Evolutionary conservation across 2,888 invertebrate genomes (phyloP), one percentile per base, ranked within the genome.

Genomic region (Athetis lepigone): DNA sequence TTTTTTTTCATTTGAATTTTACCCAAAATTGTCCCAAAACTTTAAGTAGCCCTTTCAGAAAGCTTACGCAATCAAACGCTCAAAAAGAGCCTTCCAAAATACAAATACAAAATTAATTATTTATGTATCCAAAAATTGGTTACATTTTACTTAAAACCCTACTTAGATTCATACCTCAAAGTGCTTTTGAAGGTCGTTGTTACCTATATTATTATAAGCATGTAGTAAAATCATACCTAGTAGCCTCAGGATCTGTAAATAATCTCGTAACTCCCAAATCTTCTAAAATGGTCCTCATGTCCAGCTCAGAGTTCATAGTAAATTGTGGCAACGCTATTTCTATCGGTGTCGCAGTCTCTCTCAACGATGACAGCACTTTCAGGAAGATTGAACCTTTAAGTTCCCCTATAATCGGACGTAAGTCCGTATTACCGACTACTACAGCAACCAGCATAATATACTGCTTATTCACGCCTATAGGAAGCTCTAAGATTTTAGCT

Each of bases 401-500:
- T 0, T 43, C 7, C 2, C 9, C 25, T 0, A 70, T 0, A 16
- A 55, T 18, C 0, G 54, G 42, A 7, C 19, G 13, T 1, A 72
- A 5, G 11, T 63, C 64, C 8, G 1, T 1, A 13, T 55, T 40
- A 0, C 45, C 63, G 2, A 64, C 40, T 16, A 58, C 16, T 5
- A 77, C 11, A n/a, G 55, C 71, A 33, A 84, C 43, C 1, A 82
- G 1, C 54, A 83, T 65, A 27, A 50, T 57, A 4, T 81, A 83
- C 5, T 61, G 61, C 1, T 51, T 50, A 42, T 80, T 65, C 1
- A 18, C 43, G 0, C 83, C 84, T 1, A 83, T 61, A 4, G 83
- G 81, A 2, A 84, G 5, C 54, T 82, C 80, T 9, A 84, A 42
- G 0, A 81, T n/a, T 51, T 73, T 83, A 0, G 71, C 43, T 19